Conservation (phyloP, 2,888 invertebrate species). For the Ornithoptera priamus region DNA sequence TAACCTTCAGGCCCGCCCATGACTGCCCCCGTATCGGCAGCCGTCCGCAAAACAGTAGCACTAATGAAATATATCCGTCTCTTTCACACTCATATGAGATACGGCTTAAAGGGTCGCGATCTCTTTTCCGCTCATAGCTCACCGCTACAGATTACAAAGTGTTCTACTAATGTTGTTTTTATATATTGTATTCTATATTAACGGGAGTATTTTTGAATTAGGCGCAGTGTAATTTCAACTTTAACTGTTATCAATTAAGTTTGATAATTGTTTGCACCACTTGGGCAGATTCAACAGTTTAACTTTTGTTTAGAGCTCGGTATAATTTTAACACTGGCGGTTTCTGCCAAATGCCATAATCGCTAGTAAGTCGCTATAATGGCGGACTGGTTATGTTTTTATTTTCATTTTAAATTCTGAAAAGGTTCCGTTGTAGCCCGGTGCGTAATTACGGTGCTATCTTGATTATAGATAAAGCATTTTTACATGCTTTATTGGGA, state of each 20-base stretch:
- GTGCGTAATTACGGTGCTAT: conserved; percentile 71
- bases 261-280: conserved; percentile 27
- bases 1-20: conserved; percentile 56
- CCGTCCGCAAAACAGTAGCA: conserved; percentile 51
- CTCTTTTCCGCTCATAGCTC: conserved; percentile 59
- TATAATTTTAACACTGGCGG: conserved; percentile 64
- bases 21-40: conserved; percentile 67
- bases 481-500: conserved; percentile 61
- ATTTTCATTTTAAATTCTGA: conserved; percentile 49
- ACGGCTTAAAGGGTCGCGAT: conserved; percentile 35
- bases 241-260: conserved; percentile 15
- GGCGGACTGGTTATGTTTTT: conserved; percentile 58
- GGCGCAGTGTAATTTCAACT: conserved; percentile 34
- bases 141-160: conserved; percentile 65
- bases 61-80: conserved; percentile 51
- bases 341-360: conserved; percentile 67
- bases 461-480: conserved; percentile 70
- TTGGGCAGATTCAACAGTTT: conserved; percentile 38
- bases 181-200: conserved; percentile 58
- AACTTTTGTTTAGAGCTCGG: conserved; percentile 27
- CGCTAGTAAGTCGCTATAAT: conserved; percentile 58
- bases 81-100: conserved; percentile 44
- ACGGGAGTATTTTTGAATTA: conserved; percentile 39
- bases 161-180: conserved; percentile 70
- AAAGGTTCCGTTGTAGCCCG: conserved; percentile 60